A percentile compares a stretch with the other conserved stretches of the same genome.
phyloP scores from a whole-genome alignment of 2,797 vertebrate genomes.

The Chiloscyllium punctatum region DNA sequence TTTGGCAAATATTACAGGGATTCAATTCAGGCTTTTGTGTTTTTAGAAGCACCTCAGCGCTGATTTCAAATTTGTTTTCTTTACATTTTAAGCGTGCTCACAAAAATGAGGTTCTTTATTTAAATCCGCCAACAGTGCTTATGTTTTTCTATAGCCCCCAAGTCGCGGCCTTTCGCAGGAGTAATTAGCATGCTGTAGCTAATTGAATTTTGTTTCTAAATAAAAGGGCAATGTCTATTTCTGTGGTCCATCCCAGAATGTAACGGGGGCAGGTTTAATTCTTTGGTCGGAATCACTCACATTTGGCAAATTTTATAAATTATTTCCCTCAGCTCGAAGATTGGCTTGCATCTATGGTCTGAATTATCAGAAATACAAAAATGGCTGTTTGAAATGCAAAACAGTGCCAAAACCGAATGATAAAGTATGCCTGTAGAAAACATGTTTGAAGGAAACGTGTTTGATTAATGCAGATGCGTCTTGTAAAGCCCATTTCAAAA shows the following conservation, averaged over 20 bases:
- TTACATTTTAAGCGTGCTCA: slow-evolving; percentile 36
- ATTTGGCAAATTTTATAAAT: not conserved
- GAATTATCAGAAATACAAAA: not conserved
- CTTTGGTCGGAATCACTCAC: not conserved
- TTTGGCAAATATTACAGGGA: slow-evolving; percentile 37
- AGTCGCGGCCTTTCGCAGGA: not conserved
- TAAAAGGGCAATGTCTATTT: not conserved
- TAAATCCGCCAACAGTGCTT: slow-evolving; percentile 22
- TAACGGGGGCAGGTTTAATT: not conserved
- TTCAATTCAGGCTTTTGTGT: slow-evolving; percentile 37
- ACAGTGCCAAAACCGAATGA: not conserved
- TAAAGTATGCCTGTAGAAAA: not conserved
- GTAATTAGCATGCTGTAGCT: not conserved
- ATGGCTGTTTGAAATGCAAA: not conserved
- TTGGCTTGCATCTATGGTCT: not conserved
- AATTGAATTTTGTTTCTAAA: not conserved
- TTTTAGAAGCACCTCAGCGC: slow-evolving; percentile 35
- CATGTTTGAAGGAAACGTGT: not conserved
- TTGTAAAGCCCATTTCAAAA: not conserved
- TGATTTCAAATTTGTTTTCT: slow-evolving; percentile 38
- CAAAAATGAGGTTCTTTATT: slow-evolving; percentile 23
- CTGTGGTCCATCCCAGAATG: not conserved
- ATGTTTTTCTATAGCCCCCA: not conserved
- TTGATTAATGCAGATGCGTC: not conserved
- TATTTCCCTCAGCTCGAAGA: not conserved